Evolutionary conservation across 2,888 invertebrate genomes (phyloP).

Genomic region (Dasysyrphus albostriatus): DNA sequence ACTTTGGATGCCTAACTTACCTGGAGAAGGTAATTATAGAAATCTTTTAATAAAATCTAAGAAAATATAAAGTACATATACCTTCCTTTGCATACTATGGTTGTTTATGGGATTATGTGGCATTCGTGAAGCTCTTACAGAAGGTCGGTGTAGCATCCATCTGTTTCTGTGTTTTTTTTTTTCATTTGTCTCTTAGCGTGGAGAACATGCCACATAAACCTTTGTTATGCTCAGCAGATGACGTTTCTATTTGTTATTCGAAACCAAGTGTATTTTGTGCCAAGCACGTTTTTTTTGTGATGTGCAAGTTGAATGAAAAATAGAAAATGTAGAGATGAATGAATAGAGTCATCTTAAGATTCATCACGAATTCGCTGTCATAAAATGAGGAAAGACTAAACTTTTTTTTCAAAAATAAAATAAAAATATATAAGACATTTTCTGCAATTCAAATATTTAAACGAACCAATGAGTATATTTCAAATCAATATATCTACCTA

Average conservation of each 20-base stretch:
- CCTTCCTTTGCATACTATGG: conserved; percentile 9
- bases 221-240: conserved; percentile 48
- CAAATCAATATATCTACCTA: conserved; percentile 6
- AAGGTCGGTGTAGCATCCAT: conserved; percentile 26
- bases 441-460: conserved; percentile 25
- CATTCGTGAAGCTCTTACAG: conserved; percentile 43
- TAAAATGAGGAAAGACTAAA: conserved; percentile 28
- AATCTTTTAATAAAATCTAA: conserved; percentile 16
- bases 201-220: neutral
- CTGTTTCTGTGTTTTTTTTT: conserved; percentile 12
- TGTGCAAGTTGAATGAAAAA: conserved; percentile 20
- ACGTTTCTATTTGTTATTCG: conserved; percentile 52
- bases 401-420: conserved; percentile 6
- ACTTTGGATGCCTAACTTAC: conserved; percentile 1
- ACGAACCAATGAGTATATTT: neutral
- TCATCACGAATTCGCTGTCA: conserved; percentile 68
- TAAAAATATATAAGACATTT: conserved; percentile 14
- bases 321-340: conserved; percentile 41
- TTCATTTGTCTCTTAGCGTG: neutral
- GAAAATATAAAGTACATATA: conserved; percentile 6
- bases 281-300: conserved; percentile 37
- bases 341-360: conserved; percentile 59
- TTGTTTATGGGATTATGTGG: conserved; percentile 34
- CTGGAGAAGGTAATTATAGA: conserved; percentile 16
- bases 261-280: neutral